Evolutionary conservation across 2,113 vertebrate species (phyloP), one percentile per base, ranked within the genome.

Genomic region (Lasiurus cinereus): DNA sequence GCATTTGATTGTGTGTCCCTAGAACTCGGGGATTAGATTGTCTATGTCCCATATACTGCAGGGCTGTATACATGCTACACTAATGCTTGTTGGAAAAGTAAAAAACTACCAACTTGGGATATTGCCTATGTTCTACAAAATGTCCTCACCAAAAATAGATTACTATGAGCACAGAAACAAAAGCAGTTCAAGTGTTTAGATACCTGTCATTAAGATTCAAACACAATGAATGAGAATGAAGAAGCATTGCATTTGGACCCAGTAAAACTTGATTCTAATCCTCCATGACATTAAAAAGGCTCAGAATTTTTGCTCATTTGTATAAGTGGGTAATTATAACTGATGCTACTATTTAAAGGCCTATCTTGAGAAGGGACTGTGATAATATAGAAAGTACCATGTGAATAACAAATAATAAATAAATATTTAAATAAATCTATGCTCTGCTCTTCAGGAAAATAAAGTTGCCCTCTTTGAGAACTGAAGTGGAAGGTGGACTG

Each of bases 101-200:
- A 78, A 77, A 77, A 82, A 16, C 31, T 31, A 72, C 56, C 46
- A 72, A 56, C 52, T 87, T 69, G 27, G 18, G 21, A 84, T n/a
- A 59, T 5, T 80, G 3, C 8, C 0, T 80, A 15, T 76, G 14
- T 39, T 33, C 66, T 66, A 27, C 2, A 36, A 82, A 78, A 90
- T 31, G 5, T 33, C 52, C 46, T 76, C 36, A 39, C 16, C 52
- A 52, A 29, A 29, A 73, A 39, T 19, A 70, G 43, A 22, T 84
- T 77, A 87, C 59, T 86, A 8, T 56, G 54, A 83, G 46, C 77
- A 15, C 13, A 6, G 7, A 94, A 59, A 64, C 66, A 73, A 85
- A 88, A 83, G 54, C 73, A 79, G 19, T 64, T 52, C 67, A 36
- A 90, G 83, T 54, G 52, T 84, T 95, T 73, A 88, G 46, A 82